These are phyloP conservation scores for Enoplosus armatus DNA, from an alignment of 2,797 vertebrate genomes.

Conservation along the genomic window DNA sequence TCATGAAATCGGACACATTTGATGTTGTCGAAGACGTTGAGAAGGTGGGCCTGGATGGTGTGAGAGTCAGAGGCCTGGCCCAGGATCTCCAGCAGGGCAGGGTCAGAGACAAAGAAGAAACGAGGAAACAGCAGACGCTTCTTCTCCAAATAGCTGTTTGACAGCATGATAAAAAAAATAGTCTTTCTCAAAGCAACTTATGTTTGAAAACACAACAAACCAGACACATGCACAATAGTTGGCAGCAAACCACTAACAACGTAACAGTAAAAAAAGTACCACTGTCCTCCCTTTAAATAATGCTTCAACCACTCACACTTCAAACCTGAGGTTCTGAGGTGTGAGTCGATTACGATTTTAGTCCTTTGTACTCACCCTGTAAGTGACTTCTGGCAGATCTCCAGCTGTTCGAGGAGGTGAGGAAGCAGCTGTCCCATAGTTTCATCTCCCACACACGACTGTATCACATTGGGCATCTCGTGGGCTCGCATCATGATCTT, in stretches of 20 bases:
- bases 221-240: neutral
- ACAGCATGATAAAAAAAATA: slow-evolving; percentile 5
- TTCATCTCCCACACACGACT: slow-evolving; percentile 96
- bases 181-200: neutral
- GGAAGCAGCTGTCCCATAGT: slow-evolving; percentile 95
- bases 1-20: slow-evolving; percentile 93
- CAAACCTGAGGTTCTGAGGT: neutral
- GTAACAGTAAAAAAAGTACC: neutral
- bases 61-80: slow-evolving; percentile 97
- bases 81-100: slow-evolving; percentile 95
- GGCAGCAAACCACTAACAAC: neutral
- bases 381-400: slow-evolving; percentile 98
- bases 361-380: slow-evolving; percentile 87
- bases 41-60: slow-evolving; percentile 95
- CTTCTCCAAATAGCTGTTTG: slow-evolving; percentile 93
- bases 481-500: slow-evolving; percentile 96
- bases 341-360: neutral
- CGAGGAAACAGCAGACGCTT: slow-evolving; percentile 95
- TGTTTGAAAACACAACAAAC: neutral
- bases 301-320: neutral
- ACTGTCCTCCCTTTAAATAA: neutral
- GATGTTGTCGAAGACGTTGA: slow-evolving; percentile 97
- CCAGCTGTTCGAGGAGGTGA: slow-evolving; percentile 95
- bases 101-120: slow-evolving; percentile 98
- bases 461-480: slow-evolving; percentile 93